phyloP scores from a whole-genome alignment of 2,113 vertebrate genomes.

The human region DNA sequence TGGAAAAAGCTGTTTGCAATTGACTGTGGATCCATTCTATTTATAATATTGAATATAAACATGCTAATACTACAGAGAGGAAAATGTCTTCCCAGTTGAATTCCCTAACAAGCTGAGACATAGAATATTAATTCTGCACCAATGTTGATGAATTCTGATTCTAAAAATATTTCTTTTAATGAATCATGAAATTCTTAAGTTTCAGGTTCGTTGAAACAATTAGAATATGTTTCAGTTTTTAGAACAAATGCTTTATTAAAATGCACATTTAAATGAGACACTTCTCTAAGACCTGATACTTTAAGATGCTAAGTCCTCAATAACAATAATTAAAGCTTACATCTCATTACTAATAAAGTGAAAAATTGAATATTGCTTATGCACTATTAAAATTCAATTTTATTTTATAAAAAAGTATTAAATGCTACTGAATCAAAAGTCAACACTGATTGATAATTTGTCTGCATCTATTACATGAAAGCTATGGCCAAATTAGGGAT shows the following conservation, averaged over 20 bases:
- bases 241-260: slow-evolving; percentile 79
- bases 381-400: slow-evolving; percentile 52
- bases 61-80: slow-evolving; percentile 62
- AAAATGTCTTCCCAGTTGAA: slow-evolving; percentile 70
- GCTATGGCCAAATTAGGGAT: background rate
- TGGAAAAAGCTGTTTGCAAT: slow-evolving; percentile 74
- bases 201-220: slow-evolving; percentile 74
- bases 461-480: background rate
- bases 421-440: slow-evolving; percentile 21
- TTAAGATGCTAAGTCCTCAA: slow-evolving; percentile 42
- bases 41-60: slow-evolving; percentile 79
- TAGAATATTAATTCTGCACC: slow-evolving; percentile 69
- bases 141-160: slow-evolving; percentile 53
- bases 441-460: background rate
- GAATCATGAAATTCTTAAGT: slow-evolving; percentile 62
- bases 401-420: slow-evolving; percentile 25
- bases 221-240: slow-evolving; percentile 72
- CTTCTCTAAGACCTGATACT: slow-evolving; percentile 5
- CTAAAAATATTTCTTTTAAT: slow-evolving; percentile 80
- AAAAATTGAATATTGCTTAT: slow-evolving; percentile 55
- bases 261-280: slow-evolving; percentile 67
- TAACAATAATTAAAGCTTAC: slow-evolving; percentile 67
- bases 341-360: slow-evolving; percentile 57
- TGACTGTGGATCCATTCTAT: slow-evolving; percentile 75
- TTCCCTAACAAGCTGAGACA: slow-evolving; percentile 67